These are phyloP conservation scores for Tethea ocularis DNA, from an alignment of 2,888 invertebrate species.

Conservation along the genomic window DNA sequence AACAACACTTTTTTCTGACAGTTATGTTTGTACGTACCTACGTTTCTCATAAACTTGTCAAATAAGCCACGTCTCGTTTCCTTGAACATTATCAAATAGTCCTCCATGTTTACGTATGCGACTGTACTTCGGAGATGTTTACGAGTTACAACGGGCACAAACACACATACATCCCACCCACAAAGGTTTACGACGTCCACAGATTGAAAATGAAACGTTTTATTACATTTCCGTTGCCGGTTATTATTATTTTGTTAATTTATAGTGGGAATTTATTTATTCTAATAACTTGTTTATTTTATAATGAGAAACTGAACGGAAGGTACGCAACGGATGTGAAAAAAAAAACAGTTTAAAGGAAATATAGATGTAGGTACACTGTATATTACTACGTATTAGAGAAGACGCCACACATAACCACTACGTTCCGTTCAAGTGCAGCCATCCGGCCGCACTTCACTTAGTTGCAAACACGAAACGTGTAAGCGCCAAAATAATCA, in stretches of 20 bases:
- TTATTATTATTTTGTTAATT: slow-evolving; percentile 8
- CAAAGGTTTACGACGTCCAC: slow-evolving; percentile 33
- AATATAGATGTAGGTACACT: too few relatives aligned
- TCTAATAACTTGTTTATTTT: not conserved
- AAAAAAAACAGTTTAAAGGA: not conserved
- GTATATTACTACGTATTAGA: too few relatives aligned
- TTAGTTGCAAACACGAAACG: too few relatives aligned
- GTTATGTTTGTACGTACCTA: too few relatives aligned
- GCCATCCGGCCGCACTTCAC: too few relatives aligned
- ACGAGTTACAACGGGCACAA: not conserved
- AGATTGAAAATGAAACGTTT: slow-evolving; percentile 32
- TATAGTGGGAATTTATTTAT: not conserved
- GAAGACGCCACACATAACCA: too few relatives aligned
- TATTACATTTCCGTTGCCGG: slow-evolving; percentile 23
- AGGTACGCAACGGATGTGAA: not conserved
- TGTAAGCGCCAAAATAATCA: too few relatives aligned
- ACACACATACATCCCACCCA: slow-evolving; percentile 22
- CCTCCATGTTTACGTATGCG: not conserved
- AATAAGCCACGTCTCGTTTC: not conserved
- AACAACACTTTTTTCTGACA: too few relatives aligned
- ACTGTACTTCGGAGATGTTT: not conserved
- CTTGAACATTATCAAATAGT: slow-evolving; percentile 4
- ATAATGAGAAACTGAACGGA: not conserved
- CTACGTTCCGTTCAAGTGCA: too few relatives aligned
- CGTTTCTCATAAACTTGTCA: not conserved